Conservation (phyloP, 2,797 vertebrate species). For the Anniella stebbinsi region DNA sequence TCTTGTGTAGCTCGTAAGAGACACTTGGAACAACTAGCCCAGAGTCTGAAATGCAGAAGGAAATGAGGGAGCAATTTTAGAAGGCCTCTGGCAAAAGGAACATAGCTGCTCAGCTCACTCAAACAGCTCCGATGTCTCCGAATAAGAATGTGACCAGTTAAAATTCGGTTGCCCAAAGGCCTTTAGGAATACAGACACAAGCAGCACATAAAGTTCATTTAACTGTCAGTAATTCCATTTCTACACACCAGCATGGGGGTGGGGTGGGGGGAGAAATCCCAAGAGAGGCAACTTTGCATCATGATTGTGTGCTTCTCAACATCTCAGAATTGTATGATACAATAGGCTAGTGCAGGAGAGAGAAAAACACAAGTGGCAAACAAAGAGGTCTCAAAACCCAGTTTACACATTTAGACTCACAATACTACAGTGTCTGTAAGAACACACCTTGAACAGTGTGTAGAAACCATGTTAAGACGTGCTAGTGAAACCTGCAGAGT, state of each 20-base stretch:
- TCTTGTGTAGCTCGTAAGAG: constrained; percentile 93
- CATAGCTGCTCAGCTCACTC: neutral
- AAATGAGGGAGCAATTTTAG: constrained; percentile 29
- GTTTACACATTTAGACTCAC: neutral
- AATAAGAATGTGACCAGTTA: neutral
- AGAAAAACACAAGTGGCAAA: neutral
- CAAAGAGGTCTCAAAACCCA: too few species aligned
- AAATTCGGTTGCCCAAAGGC: neutral
- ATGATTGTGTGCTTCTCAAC: neutral
- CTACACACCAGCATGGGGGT: neutral
- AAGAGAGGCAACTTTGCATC: neutral
- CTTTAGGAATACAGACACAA: too few species aligned
- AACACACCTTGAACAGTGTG: neutral
- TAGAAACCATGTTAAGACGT: neutral
- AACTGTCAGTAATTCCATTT: neutral
- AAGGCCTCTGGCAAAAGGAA: constrained; percentile 36
- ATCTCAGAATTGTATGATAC: neutral
- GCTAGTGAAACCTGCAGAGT: neutral
- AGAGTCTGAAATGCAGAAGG: constrained; percentile 73
- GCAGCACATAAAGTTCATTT: neutral
- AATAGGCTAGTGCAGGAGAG: neutral
- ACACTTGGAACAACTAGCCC: constrained; percentile 95
- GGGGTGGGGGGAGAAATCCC: neutral
- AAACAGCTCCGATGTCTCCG: neutral
- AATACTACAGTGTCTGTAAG: neutral